Base-by-base conservation (phyloP, 2,113 vertebrate genomes). In the Ondatra zibethicus region DNA sequence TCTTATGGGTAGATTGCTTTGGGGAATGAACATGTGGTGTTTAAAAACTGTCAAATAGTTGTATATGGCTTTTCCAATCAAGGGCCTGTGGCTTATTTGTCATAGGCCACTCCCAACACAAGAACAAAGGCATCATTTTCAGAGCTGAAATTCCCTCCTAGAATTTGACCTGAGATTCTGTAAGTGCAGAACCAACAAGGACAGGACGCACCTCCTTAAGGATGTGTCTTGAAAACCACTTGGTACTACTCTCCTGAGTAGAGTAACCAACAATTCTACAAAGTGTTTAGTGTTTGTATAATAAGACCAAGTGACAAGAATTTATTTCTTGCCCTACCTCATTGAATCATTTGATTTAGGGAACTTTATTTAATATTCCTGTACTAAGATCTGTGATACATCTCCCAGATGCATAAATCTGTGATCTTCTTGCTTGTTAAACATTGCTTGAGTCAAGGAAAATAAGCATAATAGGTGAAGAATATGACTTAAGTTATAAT, bases 31-130 rank as follows among this genome's bases (percentile, higher is more conserved):
- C 92, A 92, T 75, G 88, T 84, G 80, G 61, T 92, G 93, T 96
- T 97, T 91, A 70, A 95, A 94, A 97, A 94, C 72, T 84, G 96
- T 92, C 93, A 77, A 82, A 96, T 68, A 72, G 12, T 89, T 81
- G 50, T 86, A 95, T 91, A 95, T 96, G 95, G 33, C 85, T 96
- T 91, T 82, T 36, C 75, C 95, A 91, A 97, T 96, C 90, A 88
- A 91, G 96, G 17, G 55, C 65, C 29, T 90, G 33, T 55, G 27
- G 70, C 90, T 96, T 95, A 92, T 81, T 82, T 91, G 17, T 86
- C 88, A 13, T 85, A 90, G 81, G 31, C 0, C 95, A 39, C 12
- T 94, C 65, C 68, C 76, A 66, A 91, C 92, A 33, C 45, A 91
- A 72, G 19, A 96, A 55, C 21, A 66, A 19, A 84, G 72, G 27